Conservation (phyloP, 2,113 vertebrate genomes). For the Nycticorax nycticorax region DNA sequence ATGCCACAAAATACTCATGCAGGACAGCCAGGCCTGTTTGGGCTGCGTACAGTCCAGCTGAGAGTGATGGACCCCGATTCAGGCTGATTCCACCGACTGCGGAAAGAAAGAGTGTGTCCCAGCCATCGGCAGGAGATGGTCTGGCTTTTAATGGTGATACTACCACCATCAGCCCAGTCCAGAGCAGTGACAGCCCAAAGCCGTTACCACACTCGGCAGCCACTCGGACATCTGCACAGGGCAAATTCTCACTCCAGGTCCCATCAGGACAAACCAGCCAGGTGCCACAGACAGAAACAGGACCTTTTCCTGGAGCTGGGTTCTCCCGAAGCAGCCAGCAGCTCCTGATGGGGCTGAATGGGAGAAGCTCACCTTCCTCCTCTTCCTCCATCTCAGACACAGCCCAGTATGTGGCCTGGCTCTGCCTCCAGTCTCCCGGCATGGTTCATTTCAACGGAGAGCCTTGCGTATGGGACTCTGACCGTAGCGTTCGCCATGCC, state of each 20-base stretch:
- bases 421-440: neutral
- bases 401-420: neutral
- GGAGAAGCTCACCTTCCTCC: neutral
- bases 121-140: neutral
- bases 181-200: neutral
- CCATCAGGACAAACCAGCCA: neutral
- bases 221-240: neutral
- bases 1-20: neutral
- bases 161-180: neutral
- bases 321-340: neutral
- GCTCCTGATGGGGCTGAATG: neutral
- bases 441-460: neutral
- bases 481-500: accelerated
- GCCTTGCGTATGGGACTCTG: neutral
- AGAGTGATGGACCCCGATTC: neutral
- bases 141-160: neutral
- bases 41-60: neutral
- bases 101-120: neutral
- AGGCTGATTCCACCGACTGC: neutral
- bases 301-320: neutral
- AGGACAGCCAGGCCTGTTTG: neutral
- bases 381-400: neutral
- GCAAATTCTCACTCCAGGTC: neutral
- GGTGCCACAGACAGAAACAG: neutral
- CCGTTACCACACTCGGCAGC: neutral